These are phyloP conservation scores for Dissostichus mawsoni DNA, from an alignment of 2,113 vertebrate species.

Conservation along the genomic window DNA sequence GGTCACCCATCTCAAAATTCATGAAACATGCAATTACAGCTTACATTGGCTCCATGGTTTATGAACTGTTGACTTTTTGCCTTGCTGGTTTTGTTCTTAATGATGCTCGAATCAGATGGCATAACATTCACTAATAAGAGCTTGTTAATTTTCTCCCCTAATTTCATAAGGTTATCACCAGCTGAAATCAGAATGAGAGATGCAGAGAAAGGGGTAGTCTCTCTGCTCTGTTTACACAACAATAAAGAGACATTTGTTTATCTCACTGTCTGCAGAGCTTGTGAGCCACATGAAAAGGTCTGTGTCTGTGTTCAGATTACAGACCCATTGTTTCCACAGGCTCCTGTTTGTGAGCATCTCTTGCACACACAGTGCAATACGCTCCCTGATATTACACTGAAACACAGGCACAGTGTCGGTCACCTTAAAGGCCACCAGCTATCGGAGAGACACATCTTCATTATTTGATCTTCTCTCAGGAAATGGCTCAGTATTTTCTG, in stretches of 20 bases:
- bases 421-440: conserved; percentile 39
- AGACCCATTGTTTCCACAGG: conserved; percentile 5
- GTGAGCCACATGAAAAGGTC: conserved; percentile 2
- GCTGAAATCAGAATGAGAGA: conserved; percentile 41
- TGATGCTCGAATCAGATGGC: conserved; percentile 12
- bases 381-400: neutral
- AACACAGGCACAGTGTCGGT: conserved; percentile 31
- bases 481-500: conserved; percentile 61
- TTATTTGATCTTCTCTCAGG: conserved; percentile 64
- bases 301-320: neutral
- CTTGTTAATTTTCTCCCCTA: conserved; percentile 45
- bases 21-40: neutral
- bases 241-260: conserved; percentile 23
- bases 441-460: conserved; percentile 59
- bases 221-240: neutral
- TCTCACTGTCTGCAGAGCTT: conserved; percentile 25
- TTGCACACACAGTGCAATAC: conserved; percentile 16
- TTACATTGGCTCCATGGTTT: neutral
- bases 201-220: conserved; percentile 17
- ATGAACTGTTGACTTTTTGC: neutral
- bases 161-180: conserved; percentile 38
- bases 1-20: neutral
- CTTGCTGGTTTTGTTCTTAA: conserved; percentile 28
- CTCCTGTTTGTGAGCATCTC: neutral
- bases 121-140: conserved; percentile 37